A percentile compares a stretch with the other conserved stretches of the same genome.
Evolutionary conservation across 2,888 invertebrate species (phyloP).

Genomic region (Coelinius sp.): DNA sequence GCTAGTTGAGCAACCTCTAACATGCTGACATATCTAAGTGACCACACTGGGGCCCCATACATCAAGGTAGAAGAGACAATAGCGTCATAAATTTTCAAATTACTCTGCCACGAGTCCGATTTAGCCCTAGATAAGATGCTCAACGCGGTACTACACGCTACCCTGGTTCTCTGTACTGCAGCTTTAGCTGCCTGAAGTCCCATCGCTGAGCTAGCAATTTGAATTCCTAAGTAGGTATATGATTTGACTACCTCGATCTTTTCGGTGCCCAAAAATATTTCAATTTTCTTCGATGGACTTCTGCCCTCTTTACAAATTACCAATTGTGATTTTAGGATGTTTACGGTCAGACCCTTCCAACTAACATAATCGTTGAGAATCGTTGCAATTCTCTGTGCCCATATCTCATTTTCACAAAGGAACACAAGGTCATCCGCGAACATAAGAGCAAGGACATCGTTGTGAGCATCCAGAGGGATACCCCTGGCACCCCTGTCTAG

Average conservation of each 20-base stretch:
- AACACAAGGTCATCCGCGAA: slow-evolving; percentile 37
- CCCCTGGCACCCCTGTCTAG: too few relatives aligned
- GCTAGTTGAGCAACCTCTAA: too few relatives aligned
- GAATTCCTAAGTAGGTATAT: slow-evolving; percentile 24
- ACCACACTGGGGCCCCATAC: slow-evolving; percentile 29
- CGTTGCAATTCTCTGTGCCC: slow-evolving; percentile 5
- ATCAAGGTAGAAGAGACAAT: slow-evolving; percentile 8
- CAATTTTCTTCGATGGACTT: neutral
- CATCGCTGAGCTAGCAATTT: slow-evolving; percentile 8
- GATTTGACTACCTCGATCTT: too few relatives aligned
- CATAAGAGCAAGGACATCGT: slow-evolving; percentile 21
- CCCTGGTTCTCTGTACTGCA: slow-evolving; percentile 11
- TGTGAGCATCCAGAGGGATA: too few relatives aligned
- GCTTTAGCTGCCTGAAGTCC: neutral
- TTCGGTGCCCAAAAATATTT: neutral
- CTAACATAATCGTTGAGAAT: slow-evolving; percentile 18
- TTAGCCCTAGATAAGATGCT: slow-evolving; percentile 11
- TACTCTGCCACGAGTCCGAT: slow-evolving; percentile 24
- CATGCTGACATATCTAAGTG: slow-evolving; percentile 32
- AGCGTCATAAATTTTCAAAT: slow-evolving; percentile 21
- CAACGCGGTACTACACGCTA: slow-evolving; percentile 5
- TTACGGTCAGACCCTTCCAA: slow-evolving; percentile 15
- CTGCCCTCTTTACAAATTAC: slow-evolving; percentile 13
- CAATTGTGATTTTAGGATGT: slow-evolving; percentile 25
- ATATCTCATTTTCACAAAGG: slow-evolving; percentile 8